A percentile compares a stretch with the other conserved stretches of the same genome.
Evolutionary conservation across 1,140 invertebrate genomes (phyloP).

Genomic region (Nephotettix cincticeps): DNA sequence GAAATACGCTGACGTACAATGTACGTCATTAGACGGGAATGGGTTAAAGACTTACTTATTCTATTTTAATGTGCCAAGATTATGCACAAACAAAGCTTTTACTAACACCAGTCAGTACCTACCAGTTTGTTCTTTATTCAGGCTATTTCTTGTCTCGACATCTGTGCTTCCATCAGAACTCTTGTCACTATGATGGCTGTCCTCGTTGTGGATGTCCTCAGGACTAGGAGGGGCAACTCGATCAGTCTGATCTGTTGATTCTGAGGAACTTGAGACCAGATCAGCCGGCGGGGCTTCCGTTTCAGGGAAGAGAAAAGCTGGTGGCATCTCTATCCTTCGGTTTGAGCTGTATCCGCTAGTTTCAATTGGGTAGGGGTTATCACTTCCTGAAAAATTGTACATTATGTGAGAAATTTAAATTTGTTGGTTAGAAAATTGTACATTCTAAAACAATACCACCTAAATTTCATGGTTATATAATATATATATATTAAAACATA

Average conservation of each 20-base stretch:
- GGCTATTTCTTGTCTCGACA: conserved; percentile 22
- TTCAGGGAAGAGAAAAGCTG: conserved; percentile 76
- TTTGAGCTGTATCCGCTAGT: conserved; percentile 64
- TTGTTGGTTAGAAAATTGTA: no score
- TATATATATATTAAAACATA: no score
- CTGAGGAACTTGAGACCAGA: conserved; percentile 46
- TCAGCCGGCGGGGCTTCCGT: conserved; percentile 62
- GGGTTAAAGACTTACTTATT: no score
- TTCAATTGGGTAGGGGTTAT: not conserved
- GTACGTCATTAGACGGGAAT: no score
- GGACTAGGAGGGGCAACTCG: conserved; percentile 46
- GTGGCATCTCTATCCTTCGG: conserved; percentile 77
- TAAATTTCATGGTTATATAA: no score
- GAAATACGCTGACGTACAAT: no score
- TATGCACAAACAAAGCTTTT: not conserved
- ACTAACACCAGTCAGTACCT: not conserved
- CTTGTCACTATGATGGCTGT: conserved; percentile 41
- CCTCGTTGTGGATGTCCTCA: conserved; percentile 51
- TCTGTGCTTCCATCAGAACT: conserved; percentile 32
- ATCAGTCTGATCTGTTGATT: conserved; percentile 45
- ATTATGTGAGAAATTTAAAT: no score
- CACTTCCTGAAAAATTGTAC: not conserved
- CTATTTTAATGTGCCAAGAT: no score
- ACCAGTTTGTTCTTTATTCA: conserved; percentile 28
- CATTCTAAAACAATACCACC: no score